Evolutionary conservation across 1,140 invertebrate genomes (phyloP).

Genomic region (Watersipora subatra): DNA sequence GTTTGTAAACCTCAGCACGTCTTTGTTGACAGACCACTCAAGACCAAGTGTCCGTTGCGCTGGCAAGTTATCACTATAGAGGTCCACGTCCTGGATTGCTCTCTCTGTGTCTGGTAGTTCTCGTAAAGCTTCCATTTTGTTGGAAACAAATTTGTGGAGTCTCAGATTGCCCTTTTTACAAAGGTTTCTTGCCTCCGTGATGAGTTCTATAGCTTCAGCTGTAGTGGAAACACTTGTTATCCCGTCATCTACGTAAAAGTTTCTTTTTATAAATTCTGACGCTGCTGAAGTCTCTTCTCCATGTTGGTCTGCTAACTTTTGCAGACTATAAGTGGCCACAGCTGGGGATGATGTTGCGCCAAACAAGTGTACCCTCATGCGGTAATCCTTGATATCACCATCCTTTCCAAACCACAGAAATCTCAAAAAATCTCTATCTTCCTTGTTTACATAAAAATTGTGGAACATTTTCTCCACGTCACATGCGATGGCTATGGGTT

Average conservation of each 20-base stretch:
- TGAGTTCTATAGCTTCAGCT: neutral
- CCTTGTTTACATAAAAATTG: constrained; percentile 1
- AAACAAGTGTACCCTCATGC: constrained; percentile 11
- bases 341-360: constrained; percentile 6
- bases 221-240: neutral
- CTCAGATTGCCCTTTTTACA: neutral
- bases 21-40: neutral
- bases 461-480: constrained; percentile 8
- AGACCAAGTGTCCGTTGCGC: neutral
- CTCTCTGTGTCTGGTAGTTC: no score
- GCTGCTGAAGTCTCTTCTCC: neutral
- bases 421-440: constrained; percentile 2
- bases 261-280: neutral
- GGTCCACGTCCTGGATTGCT: no score
- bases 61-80: no score
- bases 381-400: constrained; percentile 1
- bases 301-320: neutral
- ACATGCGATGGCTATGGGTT: neutral
- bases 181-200: neutral
- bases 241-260: constrained; percentile 9
- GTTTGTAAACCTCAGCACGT: neutral
- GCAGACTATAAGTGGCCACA: neutral
- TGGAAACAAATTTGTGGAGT: constrained; percentile 3
- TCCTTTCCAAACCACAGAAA: constrained; percentile 9
- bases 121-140: no score